A percentile compares a stretch with the other conserved stretches of the same genome.
These are phyloP conservation scores for Melierax canorus DNA, from an alignment of 2,113 vertebrate species.

Conservation along the genomic window DNA sequence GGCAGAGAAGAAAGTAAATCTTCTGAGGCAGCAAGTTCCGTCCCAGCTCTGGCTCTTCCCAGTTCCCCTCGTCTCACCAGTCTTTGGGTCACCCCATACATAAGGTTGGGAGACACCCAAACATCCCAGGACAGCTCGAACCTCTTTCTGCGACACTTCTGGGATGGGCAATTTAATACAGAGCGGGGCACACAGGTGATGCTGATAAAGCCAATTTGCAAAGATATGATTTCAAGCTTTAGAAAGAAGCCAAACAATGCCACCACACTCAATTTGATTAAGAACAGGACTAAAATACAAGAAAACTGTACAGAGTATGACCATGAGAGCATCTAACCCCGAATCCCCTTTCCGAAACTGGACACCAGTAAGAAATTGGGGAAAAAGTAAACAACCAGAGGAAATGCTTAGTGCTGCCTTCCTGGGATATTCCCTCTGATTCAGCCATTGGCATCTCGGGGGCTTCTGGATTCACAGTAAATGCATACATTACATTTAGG, in stretches of 20 bases:
- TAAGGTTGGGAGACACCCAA: background rate
- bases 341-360: background rate
- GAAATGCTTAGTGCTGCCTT: background rate
- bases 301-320: background rate
- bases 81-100: background rate
- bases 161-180: background rate
- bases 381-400: background rate
- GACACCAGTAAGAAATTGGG: background rate
- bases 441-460: background rate
- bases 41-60: background rate
- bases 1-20: background rate
- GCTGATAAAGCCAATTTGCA: background rate
- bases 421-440: background rate
- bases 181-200: background rate
- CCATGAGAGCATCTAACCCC: background rate
- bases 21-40: background rate
- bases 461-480: background rate
- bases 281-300: background rate
- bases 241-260: background rate
- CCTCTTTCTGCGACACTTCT: background rate
- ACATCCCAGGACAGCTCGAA: background rate
- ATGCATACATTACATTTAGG: background rate
- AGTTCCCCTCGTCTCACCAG: background rate
- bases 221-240: background rate
- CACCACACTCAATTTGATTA: background rate